Conservation (phyloP, 2,113 vertebrate species). For the Nettapus auritus region DNA sequence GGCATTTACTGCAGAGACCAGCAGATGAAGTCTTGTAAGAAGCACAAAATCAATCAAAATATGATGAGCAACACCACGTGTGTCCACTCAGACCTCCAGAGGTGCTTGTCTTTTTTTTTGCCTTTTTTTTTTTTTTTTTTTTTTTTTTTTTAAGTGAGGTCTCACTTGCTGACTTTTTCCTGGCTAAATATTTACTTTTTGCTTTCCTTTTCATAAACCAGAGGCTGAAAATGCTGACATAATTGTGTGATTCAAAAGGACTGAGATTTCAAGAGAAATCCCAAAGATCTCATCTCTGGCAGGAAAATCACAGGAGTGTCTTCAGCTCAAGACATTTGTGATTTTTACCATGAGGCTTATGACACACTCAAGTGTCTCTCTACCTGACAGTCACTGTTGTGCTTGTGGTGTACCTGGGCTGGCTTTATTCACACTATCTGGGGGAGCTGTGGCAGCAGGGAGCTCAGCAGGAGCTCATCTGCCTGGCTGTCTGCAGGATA, state of each 20-base stretch:
- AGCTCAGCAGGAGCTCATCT: background rate
- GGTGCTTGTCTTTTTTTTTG: background rate
- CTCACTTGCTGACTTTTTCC: background rate
- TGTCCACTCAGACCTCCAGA: background rate
- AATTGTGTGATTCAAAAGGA: background rate
- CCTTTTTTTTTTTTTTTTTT: background rate
- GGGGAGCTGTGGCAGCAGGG: background rate
- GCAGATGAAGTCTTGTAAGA: slow-evolving; percentile 12
- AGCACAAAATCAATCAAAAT: background rate
- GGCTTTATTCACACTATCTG: background rate
- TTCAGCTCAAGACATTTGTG: background rate
- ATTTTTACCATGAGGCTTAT: background rate
- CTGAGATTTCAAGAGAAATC: background rate
- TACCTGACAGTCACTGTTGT: background rate
- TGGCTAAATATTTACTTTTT: background rate
- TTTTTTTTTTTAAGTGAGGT: background rate
- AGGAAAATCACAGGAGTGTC: background rate
- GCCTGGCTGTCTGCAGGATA: background rate
- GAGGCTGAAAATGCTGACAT: background rate
- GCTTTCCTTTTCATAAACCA: background rate
- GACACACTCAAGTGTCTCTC: background rate
- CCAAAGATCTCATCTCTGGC: background rate
- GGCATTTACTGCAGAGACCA: background rate
- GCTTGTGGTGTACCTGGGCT: background rate
- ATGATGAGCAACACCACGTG: background rate